These are phyloP conservation scores for Helarctos malayanus DNA, from an alignment of 2,797 vertebrate genomes.

Conservation along the genomic window DNA sequence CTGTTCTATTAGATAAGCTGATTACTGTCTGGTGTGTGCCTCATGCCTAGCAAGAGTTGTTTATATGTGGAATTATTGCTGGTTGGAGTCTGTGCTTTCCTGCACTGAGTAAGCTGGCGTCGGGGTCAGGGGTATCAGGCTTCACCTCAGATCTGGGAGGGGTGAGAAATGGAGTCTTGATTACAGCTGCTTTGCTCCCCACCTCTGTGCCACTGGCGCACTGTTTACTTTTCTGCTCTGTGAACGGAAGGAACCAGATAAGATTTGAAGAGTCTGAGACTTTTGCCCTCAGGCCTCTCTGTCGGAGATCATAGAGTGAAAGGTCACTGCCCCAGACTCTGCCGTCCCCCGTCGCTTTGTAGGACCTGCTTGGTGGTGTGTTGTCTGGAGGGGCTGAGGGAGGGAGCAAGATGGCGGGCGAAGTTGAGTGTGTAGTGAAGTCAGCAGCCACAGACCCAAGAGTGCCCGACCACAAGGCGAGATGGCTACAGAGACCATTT, in stretches of 20 bases:
- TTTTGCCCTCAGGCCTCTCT: background rate
- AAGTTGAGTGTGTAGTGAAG: background rate
- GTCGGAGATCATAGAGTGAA: background rate
- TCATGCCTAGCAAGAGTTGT: conserved; percentile 71
- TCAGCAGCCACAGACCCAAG: background rate
- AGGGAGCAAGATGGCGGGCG: background rate
- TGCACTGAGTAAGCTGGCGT: background rate
- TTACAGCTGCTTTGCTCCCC: background rate
- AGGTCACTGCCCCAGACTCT: background rate
- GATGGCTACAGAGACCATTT: background rate
- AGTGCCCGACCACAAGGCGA: background rate
- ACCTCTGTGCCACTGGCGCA: background rate
- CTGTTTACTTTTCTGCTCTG: background rate
- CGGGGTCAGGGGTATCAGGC: background rate
- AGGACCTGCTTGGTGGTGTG: background rate
- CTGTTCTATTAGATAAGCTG: conserved; percentile 79
- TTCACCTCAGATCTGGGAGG: background rate
- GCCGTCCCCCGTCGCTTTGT: too few relatives aligned
- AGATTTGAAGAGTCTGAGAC: conserved; percentile 13
- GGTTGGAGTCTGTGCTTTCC: background rate
- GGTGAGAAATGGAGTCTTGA: background rate
- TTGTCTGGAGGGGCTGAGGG: background rate
- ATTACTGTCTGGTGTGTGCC: conserved; percentile 71
- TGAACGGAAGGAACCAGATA: background rate
- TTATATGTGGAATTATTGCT: conserved; percentile 73